phyloP scores from a whole-genome alignment of 1,140 invertebrate species.

The Conus ventricosus region DNA sequence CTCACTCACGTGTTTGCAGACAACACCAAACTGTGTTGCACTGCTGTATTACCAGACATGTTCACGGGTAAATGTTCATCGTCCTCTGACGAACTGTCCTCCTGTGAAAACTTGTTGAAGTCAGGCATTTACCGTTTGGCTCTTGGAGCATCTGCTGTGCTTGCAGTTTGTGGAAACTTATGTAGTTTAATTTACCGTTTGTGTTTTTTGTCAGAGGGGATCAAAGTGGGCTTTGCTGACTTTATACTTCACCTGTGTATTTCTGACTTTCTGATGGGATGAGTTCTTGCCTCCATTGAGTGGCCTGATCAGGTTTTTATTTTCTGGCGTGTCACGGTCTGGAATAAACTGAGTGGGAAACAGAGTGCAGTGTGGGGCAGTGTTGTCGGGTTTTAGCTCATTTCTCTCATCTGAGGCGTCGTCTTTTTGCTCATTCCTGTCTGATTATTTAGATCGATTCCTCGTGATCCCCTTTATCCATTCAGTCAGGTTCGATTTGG shows the following conservation, averaged over 20 bases:
- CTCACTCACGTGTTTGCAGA: not conserved
- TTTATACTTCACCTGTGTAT: slow-evolving; percentile 53
- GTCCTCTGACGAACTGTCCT: not conserved
- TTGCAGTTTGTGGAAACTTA: slow-evolving; percentile 48
- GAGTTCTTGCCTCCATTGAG: slow-evolving; percentile 63
- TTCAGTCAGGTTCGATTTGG: slow-evolving; percentile 45
- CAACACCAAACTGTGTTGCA: not conserved
- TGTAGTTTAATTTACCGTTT: slow-evolving; percentile 42
- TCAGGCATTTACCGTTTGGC: slow-evolving; percentile 26
- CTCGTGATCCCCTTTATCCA: slow-evolving; percentile 56
- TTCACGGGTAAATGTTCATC: not conserved
- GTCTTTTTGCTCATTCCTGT: slow-evolving; percentile 50
- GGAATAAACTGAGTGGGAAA: slow-evolving; percentile 52
- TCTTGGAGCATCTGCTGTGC: slow-evolving; percentile 42
- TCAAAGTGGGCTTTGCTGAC: slow-evolving; percentile 43
- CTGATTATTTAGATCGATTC: slow-evolving; percentile 55
- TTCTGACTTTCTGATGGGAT: slow-evolving; percentile 63
- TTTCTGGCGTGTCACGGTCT: slow-evolving; percentile 55
- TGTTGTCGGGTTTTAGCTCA: slow-evolving; percentile 54
- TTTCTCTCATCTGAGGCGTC: slow-evolving; percentile 58
- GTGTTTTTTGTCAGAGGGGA: not conserved
- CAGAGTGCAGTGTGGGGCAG: slow-evolving; percentile 49
- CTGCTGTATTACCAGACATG: not conserved
- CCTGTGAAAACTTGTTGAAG: slow-evolving; percentile 37
- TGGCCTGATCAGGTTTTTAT: slow-evolving; percentile 58